phyloP scores from a whole-genome alignment of 2,888 invertebrate genomes.

The Tinea semifulvella region DNA sequence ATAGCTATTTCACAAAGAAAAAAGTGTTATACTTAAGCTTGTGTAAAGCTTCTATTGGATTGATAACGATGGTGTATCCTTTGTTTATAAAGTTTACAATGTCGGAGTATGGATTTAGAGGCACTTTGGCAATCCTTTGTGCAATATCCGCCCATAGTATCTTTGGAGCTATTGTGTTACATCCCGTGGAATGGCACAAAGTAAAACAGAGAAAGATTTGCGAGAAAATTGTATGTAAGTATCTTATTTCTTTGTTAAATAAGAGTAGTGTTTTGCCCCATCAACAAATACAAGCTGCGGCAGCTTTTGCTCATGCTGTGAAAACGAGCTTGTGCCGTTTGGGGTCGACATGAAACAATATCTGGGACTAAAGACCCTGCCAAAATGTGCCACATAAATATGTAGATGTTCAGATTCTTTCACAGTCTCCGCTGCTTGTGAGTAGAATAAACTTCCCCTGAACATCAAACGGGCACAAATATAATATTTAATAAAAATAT shows the following conservation, averaged over 20 bases:
- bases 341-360: too few species aligned
- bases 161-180: constrained; percentile 74
- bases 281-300: background rate
- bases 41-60: constrained; percentile 74
- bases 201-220: constrained; percentile 47
- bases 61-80: constrained; percentile 74
- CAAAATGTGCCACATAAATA: too few species aligned
- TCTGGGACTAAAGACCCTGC: too few species aligned
- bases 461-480: too few species aligned
- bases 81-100: constrained; percentile 70
- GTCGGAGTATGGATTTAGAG: constrained; percentile 73
- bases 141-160: constrained; percentile 74
- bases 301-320: too few species aligned
- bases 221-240: constrained; percentile 55
- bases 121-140: constrained; percentile 73
- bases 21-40: constrained; percentile 75
- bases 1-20: constrained; percentile 76
- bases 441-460: too few species aligned
- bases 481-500: too few species aligned
- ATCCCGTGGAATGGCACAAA: constrained; percentile 79
- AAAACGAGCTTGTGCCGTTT: too few species aligned
- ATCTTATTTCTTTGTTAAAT: constrained; percentile 15
- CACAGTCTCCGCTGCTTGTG: too few species aligned
- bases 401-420: too few species aligned
- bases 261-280: background rate